Evolutionary conservation across 2,113 vertebrate genomes (phyloP), one percentile per base, ranked within the genome.

Genomic region (Gallinago undulata): DNA sequence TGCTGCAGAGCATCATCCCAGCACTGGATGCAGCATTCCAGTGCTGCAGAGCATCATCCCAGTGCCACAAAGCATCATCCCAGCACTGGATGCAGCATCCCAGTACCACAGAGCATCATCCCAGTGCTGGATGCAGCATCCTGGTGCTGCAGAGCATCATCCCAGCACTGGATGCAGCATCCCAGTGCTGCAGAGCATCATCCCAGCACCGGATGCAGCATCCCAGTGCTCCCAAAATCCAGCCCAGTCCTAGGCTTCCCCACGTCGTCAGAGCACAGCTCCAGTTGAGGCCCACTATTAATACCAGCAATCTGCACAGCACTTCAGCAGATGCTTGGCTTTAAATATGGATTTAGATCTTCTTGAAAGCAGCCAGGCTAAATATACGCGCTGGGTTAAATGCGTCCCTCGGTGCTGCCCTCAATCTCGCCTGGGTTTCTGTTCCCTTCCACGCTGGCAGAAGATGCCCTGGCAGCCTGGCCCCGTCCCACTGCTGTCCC

Each of bases 321-420:
- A 16, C 85, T 90, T 48, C 88, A 92, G 27, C 91, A 94, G 94
- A 96, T 94, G 94, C 95, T 90, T 35, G 81, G 88, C 92, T 95
- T 95, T 94, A 96, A 94, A 95, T 90, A 93, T 45, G 88, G 83
- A 81, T 90, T 75, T 93, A 89, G 89, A 93, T 57, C 85, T 84
- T 56, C 90, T 67, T 64, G 88, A 79, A 90, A 94, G 59, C 88
- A 96, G 77, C 60, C 73, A 13, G 48, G 80, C 94, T 96, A 96
- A 96, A 94, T 88, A 97, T 92, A 93, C 4, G 53, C 87, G 23
- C 25, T 24, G n/a, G 77, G 83, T 93, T 93, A 76, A 60, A 87
- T 69, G 68, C 48, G 50, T 57, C 82, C 74, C 84, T 82, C 3
- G 14, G 50, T 50, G 94, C 89, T 69, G 62, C 6, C 89, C 87